Percentiles rank a stretch among this genome's conserved stretches.
Evolutionary conservation across 2,888 invertebrate species (phyloP).

Genomic region (Hyppa rectilinea): DNA sequence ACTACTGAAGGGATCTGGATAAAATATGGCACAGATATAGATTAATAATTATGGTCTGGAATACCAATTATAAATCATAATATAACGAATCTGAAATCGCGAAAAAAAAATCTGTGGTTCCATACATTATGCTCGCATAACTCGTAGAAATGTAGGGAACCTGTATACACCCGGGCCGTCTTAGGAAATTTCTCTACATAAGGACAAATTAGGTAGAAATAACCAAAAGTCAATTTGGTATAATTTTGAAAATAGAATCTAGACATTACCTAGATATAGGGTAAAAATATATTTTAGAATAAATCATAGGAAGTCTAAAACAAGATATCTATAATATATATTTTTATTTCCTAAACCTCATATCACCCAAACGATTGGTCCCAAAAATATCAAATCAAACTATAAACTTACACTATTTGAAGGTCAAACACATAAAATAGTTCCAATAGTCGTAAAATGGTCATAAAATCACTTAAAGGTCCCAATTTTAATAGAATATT

Average conservation of each 20-base stretch:
- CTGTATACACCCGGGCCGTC: too few relatives aligned
- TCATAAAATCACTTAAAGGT: constrained; percentile 50
- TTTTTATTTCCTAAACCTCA: neutral
- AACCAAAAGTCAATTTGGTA: neutral
- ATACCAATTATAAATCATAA: too few relatives aligned
- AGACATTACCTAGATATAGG: neutral
- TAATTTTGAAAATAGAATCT: neutral
- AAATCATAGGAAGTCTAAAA: neutral
- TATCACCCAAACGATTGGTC: neutral
- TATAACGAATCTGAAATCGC: too few relatives aligned
- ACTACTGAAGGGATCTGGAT: too few relatives aligned
- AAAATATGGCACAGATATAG: too few relatives aligned
- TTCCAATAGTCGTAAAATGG: constrained; percentile 56
- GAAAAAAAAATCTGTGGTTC: too few relatives aligned
- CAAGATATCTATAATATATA: neutral
- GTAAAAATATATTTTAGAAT: too few relatives aligned
- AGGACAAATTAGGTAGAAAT: neutral
- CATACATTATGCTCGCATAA: too few relatives aligned
- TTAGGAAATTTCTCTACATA: too few relatives aligned
- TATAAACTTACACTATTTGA: constrained; percentile 24
- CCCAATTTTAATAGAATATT: constrained; percentile 42
- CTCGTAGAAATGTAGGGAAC: too few relatives aligned
- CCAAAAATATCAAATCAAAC: constrained; percentile 26
- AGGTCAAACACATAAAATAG: constrained; percentile 42
- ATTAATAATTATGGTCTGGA: too few relatives aligned